Evolutionary conservation across 2,113 vertebrate genomes (phyloP).

Genomic region (Cheilinus undulatus): DNA sequence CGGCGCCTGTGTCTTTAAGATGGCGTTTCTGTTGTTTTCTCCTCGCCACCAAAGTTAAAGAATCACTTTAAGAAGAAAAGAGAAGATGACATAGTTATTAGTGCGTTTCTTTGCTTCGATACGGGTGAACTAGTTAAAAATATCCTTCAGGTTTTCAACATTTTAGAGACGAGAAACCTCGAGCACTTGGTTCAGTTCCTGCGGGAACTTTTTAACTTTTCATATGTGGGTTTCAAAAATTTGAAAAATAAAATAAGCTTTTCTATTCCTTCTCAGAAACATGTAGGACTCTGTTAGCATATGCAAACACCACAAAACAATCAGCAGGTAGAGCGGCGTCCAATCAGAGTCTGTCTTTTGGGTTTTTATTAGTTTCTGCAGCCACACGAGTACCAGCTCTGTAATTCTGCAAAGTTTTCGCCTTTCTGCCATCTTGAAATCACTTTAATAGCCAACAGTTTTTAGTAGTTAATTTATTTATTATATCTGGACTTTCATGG

Average conservation of each 20-base stretch:
- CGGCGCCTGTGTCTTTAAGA: conserved; percentile 50
- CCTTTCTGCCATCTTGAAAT: conserved; percentile 46
- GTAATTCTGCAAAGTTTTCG: conserved; percentile 9
- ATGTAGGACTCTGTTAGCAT: neutral
- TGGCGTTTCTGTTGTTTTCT: conserved; percentile 4
- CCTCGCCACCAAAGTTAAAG: conserved; percentile 45
- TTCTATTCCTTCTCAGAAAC: conserved; percentile 17
- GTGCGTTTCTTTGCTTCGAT: conserved; percentile 54
- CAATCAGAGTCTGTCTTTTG: neutral
- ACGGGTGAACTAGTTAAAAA: conserved; percentile 61
- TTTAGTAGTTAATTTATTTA: conserved; percentile 78
- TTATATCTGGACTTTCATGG: conserved; percentile 71
- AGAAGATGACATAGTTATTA: conserved; percentile 23
- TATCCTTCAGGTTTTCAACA: conserved; percentile 67
- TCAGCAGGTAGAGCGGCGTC: neutral
- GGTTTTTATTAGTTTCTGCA: neutral
- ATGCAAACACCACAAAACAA: conserved; percentile 2
- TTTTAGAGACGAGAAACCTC: conserved; percentile 58
- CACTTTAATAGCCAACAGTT: conserved; percentile 59
- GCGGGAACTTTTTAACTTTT: conserved; percentile 62
- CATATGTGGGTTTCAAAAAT: conserved; percentile 18
- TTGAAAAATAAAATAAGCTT: conserved; percentile 22
- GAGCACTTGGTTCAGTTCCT: conserved; percentile 58
- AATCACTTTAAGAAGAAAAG: conserved; percentile 28
- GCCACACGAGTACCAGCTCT: neutral